Evolutionary conservation across 2,797 vertebrate genomes (phyloP).

Genomic region (Pelochelys cantorii): DNA sequence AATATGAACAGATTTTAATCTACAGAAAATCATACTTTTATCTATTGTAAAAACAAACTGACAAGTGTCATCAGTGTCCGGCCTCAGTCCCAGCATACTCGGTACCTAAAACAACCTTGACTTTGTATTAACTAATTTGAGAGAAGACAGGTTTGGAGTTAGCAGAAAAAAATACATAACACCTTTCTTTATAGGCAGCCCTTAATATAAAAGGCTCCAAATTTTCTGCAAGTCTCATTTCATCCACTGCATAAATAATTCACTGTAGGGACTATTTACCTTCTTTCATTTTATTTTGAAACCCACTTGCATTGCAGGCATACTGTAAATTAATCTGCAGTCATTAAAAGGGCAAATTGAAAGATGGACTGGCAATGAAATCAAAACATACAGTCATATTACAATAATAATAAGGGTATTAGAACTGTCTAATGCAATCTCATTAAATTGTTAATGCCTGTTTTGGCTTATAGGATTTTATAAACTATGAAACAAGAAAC

Average conservation of each 20-base stretch:
- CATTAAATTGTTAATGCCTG: background rate
- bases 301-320: background rate
- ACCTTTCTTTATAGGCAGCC: background rate
- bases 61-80: background rate
- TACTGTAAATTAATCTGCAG: conserved; percentile 4
- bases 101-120: background rate
- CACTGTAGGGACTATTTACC: conserved; percentile 2
- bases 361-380: conserved; percentile 44
- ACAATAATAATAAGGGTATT: conserved; percentile 15
- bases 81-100: background rate
- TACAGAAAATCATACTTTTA: background rate
- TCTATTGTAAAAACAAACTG: background rate
- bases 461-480: background rate
- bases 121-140: background rate
- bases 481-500: background rate
- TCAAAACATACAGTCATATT: conserved; percentile 7
- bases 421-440: background rate
- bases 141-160: rapidly evolving
- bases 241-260: background rate
- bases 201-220: background rate
- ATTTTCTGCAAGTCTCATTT: conserved; percentile 4
- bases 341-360: conserved; percentile 36
- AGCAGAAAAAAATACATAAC: background rate
- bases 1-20: background rate
- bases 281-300: conserved; percentile 29